Conservation (phyloP, 2,113 vertebrate species). For the Chloropsis hardwickii region DNA sequence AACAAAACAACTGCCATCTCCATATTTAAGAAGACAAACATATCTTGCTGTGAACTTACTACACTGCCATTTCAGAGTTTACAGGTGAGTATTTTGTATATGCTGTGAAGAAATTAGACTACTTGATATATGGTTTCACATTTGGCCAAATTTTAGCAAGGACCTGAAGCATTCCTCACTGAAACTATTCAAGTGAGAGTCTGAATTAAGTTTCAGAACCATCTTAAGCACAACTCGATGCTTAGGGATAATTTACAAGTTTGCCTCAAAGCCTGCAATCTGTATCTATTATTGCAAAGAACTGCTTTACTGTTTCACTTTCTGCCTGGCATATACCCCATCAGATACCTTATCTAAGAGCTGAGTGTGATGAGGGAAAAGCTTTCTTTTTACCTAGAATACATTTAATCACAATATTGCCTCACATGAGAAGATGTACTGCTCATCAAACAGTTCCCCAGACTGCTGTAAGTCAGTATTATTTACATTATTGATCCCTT, state of each 20-base stretch:
- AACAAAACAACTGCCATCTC: neutral
- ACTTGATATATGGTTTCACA: neutral
- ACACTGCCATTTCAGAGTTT: neutral
- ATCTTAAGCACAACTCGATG: neutral
- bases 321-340: conserved; percentile 28
- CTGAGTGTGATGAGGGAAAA: neutral
- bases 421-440: neutral
- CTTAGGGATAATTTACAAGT: neutral
- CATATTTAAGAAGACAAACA: neutral
- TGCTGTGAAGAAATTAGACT: neutral
- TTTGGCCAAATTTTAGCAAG: neutral
- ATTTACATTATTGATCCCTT: conserved; percentile 4
- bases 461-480: neutral
- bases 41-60: neutral
- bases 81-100: neutral
- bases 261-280: conserved; percentile 34
- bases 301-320: conserved; percentile 28
- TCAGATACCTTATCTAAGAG: conserved; percentile 33
- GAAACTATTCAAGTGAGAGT: neutral
- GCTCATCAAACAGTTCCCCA: neutral
- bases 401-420: conserved; percentile 1
- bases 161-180: neutral
- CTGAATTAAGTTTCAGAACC: neutral
- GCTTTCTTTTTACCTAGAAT: conserved; percentile 15
- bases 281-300: conserved; percentile 10